These are phyloP conservation scores for Oenanthe melanoleuca DNA, from an alignment of 2,113 vertebrate genomes.

Conservation along the genomic window DNA sequence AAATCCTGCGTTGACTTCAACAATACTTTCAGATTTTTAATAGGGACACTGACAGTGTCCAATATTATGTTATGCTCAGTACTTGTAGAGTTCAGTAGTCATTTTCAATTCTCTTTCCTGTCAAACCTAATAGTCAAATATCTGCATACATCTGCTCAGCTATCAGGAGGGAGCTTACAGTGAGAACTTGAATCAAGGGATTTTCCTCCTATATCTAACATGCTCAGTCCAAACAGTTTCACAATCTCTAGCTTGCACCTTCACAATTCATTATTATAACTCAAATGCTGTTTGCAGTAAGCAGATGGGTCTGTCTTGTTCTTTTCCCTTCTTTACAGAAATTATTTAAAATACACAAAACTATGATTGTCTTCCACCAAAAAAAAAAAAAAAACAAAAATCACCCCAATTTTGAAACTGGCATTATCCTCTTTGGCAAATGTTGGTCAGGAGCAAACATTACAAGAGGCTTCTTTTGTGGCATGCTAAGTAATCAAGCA, in stretches of 20 bases:
- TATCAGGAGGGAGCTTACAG: background rate
- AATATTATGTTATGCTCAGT: background rate
- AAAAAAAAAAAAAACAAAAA: background rate
- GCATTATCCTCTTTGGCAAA: background rate
- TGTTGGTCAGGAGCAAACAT: background rate
- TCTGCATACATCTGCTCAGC: background rate
- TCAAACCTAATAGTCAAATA: background rate
- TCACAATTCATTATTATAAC: background rate
- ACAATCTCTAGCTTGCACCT: background rate
- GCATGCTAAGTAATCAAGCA: background rate
- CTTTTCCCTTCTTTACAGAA: background rate
- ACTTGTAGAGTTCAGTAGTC: background rate
- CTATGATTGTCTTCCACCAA: background rate
- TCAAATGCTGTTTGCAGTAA: background rate
- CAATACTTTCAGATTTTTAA: background rate
- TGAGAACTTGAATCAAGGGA: background rate
- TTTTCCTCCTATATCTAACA: background rate
- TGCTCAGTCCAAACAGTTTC: background rate
- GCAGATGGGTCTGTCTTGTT: background rate
- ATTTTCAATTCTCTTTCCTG: background rate
- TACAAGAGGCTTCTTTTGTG: background rate
- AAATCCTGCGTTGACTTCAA: background rate
- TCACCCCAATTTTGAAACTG: background rate
- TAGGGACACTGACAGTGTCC: background rate
- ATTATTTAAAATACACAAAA: background rate